These are phyloP conservation scores for Adrianichthys oophorus DNA, from an alignment of 2,797 vertebrate species.

Conservation along the genomic window DNA sequence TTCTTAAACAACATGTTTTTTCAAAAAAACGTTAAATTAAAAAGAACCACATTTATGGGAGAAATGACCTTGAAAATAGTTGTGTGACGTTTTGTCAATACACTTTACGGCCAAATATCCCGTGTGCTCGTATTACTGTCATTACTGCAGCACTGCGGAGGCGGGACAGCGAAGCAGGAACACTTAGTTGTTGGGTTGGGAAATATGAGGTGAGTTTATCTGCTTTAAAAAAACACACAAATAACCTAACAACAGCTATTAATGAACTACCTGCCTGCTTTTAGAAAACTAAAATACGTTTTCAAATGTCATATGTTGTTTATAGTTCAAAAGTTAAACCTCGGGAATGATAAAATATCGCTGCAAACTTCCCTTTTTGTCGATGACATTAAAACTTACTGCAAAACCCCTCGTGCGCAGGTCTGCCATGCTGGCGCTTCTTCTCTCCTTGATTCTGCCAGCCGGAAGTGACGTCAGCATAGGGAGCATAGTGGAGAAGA, in stretches of 20 bases:
- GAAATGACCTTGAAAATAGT: too few relatives aligned
- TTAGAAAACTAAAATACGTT: not conserved
- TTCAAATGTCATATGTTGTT: too few relatives aligned
- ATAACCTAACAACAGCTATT: not conserved
- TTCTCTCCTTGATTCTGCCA: conserved; percentile 41
- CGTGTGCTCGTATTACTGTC: not conserved
- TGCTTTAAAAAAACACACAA: not conserved
- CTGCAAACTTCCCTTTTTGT: too few relatives aligned
- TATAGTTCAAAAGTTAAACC: too few relatives aligned
- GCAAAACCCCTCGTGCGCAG: conserved; percentile 16
- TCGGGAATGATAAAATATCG: too few relatives aligned
- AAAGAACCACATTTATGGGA: too few relatives aligned
- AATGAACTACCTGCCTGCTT: not conserved
- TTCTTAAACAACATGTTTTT: too few relatives aligned
- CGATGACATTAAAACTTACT: not conserved
- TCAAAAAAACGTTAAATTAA: too few relatives aligned
- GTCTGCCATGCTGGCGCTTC: conserved; percentile 11
- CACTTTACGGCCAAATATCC: not conserved
- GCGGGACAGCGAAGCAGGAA: not conserved
- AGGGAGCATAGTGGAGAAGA: conserved; percentile 37
- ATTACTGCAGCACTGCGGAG: conserved; percentile 10
- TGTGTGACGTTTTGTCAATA: not conserved
- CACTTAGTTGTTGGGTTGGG: not conserved
- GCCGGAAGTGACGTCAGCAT: conserved; percentile 32
- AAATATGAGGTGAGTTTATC: conserved; percentile 55